Conservation (phyloP, 2,113 vertebrate genomes). For the Pantherophis guttatus region DNA sequence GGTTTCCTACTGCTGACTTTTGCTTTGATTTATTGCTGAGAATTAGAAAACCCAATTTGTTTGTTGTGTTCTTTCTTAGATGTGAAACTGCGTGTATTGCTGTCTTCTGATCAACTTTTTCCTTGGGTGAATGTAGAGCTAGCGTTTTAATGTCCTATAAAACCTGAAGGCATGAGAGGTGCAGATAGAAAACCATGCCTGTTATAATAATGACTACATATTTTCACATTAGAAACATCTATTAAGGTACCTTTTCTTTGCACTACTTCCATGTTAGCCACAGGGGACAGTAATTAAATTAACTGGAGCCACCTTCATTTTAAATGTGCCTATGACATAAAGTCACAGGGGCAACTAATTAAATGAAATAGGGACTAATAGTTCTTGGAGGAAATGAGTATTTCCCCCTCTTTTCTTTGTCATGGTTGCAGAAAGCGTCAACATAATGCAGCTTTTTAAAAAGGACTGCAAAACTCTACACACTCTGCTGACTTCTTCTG, state of each 20-base stretch:
- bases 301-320: conserved; percentile 26
- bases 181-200: neutral
- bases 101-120: neutral
- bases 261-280: neutral
- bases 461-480: neutral
- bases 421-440: neutral
- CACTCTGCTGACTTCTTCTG: neutral
- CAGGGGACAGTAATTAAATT: conserved; percentile 14
- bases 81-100: neutral
- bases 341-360: conserved; percentile 19
- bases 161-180: neutral
- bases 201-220: neutral
- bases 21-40: neutral
- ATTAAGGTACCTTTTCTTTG: neutral
- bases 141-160: neutral
- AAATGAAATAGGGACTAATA: conserved; percentile 10
- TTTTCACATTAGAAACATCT: neutral
- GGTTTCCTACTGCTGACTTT: neutral
- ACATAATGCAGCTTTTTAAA: neutral
- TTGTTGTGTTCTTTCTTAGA: neutral
- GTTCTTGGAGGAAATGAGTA: conserved; percentile 7
- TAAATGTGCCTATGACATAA: conserved; percentile 10
- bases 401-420: conserved; percentile 11
- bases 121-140: neutral
- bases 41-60: neutral